Evolutionary conservation across 2,888 invertebrate species (phyloP).

Genomic region (Drosophila lutescens): DNA sequence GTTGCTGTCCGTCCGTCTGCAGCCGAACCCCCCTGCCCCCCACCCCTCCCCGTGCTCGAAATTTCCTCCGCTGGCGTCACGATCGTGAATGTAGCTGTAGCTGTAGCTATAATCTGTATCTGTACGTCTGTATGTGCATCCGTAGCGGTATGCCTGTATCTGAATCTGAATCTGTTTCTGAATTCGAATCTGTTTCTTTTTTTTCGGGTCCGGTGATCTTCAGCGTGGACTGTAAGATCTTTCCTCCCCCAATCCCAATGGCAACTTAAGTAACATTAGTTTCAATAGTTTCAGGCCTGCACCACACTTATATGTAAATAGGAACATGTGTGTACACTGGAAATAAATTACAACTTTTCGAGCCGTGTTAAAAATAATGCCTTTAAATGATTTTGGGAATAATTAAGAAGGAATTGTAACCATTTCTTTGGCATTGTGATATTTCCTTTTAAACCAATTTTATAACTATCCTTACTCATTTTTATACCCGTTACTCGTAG

Average conservation of each 20-base stretch:
- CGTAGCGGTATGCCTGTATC: constrained; percentile 24
- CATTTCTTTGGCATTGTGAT: no score
- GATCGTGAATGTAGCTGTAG: constrained; percentile 53
- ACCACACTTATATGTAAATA: constrained; percentile 20
- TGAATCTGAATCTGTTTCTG: constrained; percentile 29
- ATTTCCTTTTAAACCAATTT: no score
- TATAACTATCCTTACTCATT: no score
- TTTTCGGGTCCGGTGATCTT: constrained; percentile 34
- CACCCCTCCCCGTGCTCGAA: constrained; percentile 13
- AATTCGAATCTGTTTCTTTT: constrained; percentile 32
- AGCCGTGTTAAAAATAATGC: not conserved
- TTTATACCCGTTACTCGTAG: no score
- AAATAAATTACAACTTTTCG: not conserved
- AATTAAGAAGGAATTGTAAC: not conserved
- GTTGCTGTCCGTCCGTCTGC: constrained; percentile 37
- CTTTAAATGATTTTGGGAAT: not conserved
- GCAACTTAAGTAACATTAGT: constrained; percentile 71
- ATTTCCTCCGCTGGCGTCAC: constrained; percentile 40
- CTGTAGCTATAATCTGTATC: constrained; percentile 27
- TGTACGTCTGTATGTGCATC: constrained; percentile 28
- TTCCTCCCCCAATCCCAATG: constrained; percentile 22
- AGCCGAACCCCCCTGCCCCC: not conserved
- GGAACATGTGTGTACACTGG: constrained; percentile 27
- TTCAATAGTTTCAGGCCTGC: constrained; percentile 46
- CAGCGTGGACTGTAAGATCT: constrained; percentile 59